Evolutionary conservation across 23 tunicate species (phyloP), one percentile per base, ranked within the genome.

Genomic region (Oikopleura albicans): DNA sequence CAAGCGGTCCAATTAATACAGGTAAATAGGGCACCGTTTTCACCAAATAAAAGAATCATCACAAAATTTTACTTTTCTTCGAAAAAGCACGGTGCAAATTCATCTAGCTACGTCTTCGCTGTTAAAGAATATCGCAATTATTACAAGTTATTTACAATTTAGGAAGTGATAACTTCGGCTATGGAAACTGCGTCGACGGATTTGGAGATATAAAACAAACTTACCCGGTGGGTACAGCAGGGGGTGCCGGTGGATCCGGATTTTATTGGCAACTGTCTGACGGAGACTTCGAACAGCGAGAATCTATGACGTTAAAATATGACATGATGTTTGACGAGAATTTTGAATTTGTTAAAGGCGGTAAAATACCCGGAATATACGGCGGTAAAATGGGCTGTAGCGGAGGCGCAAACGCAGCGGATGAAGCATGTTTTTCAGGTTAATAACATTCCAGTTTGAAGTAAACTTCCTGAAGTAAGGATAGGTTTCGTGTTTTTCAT

Each of bases 301-400:
- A 49, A 22, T 71, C 37, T 16, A 12, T 16, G 79, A 16, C 79
- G 4, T 27, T 71, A 4, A 71, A 71, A 29, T 71, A 71, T 71
- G 34, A 71, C 27, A 37, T 71, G 31, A 71, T 12, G 79, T 71
- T 71, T 37, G 37, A 27, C 27, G 33, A 27, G 28, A 37, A 29
- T 16, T 71, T 71, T 37, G 79, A 71, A 29, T 71, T 71, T 39
- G 85, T 84, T 1, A 84, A 40, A 2, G 85, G 85, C 4, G 85
- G 85, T 1, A 84, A 39, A 31, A 34, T 84, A 40, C 85, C 66
- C 76, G 85, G 76, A 29, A 56, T 39, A 1, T 84, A 40, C 4
- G 66, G 66, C 76, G 85, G 39, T 22, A 1, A 4, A 84, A 40
- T 1, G 4, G 85, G 76, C 4, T 84, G 85, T 84, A 35, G 85